A percentile compares a stretch with the other conserved stretches of the same genome.
Conservation (phyloP, 2,888 invertebrate genomes). For the Vesta saturnalis region DNA sequence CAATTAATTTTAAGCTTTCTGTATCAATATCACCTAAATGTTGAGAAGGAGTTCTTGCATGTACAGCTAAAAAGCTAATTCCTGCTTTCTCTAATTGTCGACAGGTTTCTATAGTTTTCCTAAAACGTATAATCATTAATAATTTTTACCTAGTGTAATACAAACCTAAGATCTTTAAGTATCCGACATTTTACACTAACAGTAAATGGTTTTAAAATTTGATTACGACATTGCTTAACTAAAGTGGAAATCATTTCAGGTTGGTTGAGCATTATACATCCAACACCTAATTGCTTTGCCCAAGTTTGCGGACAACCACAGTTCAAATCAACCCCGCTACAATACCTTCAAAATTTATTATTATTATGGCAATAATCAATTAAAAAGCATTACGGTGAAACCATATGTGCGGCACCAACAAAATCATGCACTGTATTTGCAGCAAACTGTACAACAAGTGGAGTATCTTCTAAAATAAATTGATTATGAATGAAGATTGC, state of each 20-base stretch:
- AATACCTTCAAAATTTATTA: constrained; percentile 68
- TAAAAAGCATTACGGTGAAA: constrained; percentile 74
- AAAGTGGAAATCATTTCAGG: constrained; percentile 87
- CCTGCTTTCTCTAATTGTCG: constrained; percentile 84
- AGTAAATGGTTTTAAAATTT: constrained; percentile 78
- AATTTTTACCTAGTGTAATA: neutral
- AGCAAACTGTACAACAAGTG: constrained; percentile 95
- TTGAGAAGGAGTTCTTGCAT: constrained; percentile 89
- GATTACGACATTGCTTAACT: constrained; percentile 78
- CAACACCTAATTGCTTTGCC: constrained; percentile 92
- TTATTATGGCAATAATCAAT: too few relatives aligned
- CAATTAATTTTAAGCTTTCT: constrained; percentile 76
- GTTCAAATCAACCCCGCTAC: constrained; percentile 94
- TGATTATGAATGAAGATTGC: constrained; percentile 1
- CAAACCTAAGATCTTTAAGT: constrained; percentile 70
- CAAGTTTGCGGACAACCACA: constrained; percentile 98
- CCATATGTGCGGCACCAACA: constrained; percentile 83
- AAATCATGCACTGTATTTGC: constrained; percentile 86
- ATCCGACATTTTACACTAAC: constrained; percentile 94
- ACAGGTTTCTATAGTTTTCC: constrained; percentile 82
- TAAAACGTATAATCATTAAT: constrained; percentile 47
- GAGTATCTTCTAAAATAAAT: constrained; percentile 73
- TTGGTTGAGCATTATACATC: constrained; percentile 82
- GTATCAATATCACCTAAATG: constrained; percentile 78
- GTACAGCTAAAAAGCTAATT: constrained; percentile 88